These are phyloP conservation scores for Camponotus vicinus DNA, from an alignment of 1,140 invertebrate species.

Conservation along the genomic window DNA sequence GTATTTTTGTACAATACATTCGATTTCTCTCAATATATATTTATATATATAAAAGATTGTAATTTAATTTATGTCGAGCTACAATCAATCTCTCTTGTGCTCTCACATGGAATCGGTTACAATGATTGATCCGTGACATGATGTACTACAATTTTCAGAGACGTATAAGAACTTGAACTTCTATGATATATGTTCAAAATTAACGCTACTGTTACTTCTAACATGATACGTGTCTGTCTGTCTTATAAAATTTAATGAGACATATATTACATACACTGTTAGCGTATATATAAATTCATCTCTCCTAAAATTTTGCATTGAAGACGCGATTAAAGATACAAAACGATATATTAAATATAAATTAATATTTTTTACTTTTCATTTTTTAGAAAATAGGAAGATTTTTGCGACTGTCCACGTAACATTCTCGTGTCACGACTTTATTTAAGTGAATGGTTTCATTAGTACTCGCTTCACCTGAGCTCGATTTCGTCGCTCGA, in stretches of 20 bases:
- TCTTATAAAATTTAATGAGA: conserved; percentile 34
- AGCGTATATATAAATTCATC: background rate
- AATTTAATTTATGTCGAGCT: conserved; percentile 23
- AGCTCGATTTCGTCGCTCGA: background rate
- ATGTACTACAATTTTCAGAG: conserved; percentile 15
- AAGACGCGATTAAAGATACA: background rate
- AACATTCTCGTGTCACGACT: background rate
- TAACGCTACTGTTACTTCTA: conserved; percentile 13
- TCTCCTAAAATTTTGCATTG: background rate
- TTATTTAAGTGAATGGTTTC: conserved; percentile 30
- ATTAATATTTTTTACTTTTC: conserved; percentile 11
- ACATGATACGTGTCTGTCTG: no score
- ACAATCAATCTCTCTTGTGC: conserved; percentile 35
- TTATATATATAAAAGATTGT: background rate
- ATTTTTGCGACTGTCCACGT: background rate
- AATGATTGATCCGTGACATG: conserved; percentile 4
- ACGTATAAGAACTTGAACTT: conserved; percentile 30
- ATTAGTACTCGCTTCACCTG: conserved; percentile 8
- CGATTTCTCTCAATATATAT: background rate
- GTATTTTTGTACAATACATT: conserved; percentile 17
- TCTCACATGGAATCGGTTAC: background rate
- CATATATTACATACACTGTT: background rate
- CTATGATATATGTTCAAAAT: conserved; percentile 34
- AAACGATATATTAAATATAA: background rate
- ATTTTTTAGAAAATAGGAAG: background rate